These are phyloP conservation scores for Ennomos fuscantarius DNA, from an alignment of 2,888 invertebrate species.

Conservation along the genomic window DNA sequence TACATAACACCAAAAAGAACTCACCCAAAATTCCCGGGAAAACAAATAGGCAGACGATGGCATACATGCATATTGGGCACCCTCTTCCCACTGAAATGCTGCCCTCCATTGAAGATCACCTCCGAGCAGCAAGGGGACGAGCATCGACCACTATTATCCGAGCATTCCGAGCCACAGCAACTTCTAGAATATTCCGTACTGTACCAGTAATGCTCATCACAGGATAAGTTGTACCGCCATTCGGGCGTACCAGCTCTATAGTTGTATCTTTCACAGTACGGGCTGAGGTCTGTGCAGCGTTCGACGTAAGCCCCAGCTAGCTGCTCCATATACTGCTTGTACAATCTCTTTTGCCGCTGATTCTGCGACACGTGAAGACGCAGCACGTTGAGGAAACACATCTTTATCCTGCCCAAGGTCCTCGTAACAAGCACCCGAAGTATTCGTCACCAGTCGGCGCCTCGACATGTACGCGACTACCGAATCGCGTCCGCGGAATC, in stretches of 20 bases:
- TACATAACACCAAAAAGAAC: conserved; percentile 40
- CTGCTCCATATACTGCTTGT: conserved; percentile 81
- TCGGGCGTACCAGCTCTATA: conserved; percentile 59
- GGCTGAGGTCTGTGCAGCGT: conserved; percentile 67
- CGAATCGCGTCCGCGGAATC: conserved; percentile 56
- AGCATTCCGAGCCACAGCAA: conserved; percentile 67
- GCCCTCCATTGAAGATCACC: conserved; percentile 81
- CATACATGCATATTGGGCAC: conserved; percentile 61
- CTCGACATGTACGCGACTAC: conserved; percentile 68
- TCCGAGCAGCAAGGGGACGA: conserved; percentile 82
- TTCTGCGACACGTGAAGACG: conserved; percentile 82
- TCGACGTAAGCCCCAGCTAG: conserved; percentile 78
- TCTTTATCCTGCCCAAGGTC: conserved; percentile 60
- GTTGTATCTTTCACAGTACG: conserved; percentile 64
- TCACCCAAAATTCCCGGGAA: conserved; percentile 79
- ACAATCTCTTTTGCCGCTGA: conserved; percentile 78
- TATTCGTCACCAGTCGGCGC: conserved; percentile 61
- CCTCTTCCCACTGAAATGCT: conserved; percentile 74
- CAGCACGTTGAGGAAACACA: conserved; percentile 86
- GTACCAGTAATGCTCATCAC: conserved; percentile 66
- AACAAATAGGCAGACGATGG: conserved; percentile 65
- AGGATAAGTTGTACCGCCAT: conserved; percentile 67
- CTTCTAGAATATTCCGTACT: conserved; percentile 63
- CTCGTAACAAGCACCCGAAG: conserved; percentile 51
- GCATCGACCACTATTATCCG: conserved; percentile 76